Percentiles rank a stretch among this genome's conserved stretches.
Evolutionary conservation across 2,113 vertebrate species (phyloP).

Genomic region (Marcusenius ussheri): DNA sequence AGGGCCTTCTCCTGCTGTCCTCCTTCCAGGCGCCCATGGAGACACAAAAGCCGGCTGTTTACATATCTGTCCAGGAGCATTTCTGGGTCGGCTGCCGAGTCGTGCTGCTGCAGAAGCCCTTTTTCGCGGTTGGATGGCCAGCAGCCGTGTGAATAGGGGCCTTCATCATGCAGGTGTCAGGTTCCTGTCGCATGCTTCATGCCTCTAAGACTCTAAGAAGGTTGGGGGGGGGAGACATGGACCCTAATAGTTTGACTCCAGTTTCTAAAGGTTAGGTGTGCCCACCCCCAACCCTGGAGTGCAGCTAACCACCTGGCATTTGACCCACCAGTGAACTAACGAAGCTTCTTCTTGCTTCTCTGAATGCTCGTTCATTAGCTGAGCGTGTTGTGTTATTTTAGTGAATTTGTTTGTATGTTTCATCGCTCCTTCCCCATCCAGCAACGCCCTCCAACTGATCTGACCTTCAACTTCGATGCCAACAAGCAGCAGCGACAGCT

Average conservation of each 20-base stretch:
- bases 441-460: conserved; percentile 68
- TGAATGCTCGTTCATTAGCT: background rate
- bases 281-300: background rate
- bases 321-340: background rate
- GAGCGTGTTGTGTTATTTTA: background rate
- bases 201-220: background rate
- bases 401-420: background rate
- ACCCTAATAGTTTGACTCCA: background rate
- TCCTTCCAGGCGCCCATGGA: background rate
- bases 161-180: background rate
- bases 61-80: background rate
- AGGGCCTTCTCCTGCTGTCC: background rate
- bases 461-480: conserved; percentile 78
- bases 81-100: background rate
- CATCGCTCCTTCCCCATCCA: conserved; percentile 30
- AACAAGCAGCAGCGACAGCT: conserved; percentile 91
- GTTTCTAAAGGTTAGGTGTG: background rate
- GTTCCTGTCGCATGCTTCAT: background rate
- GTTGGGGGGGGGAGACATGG: background rate
- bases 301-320: background rate
- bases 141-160: background rate
- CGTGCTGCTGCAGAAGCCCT: background rate
- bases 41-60: background rate
- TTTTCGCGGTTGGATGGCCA: background rate
- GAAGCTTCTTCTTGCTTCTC: background rate